phyloP scores from a whole-genome alignment of 2,888 invertebrate genomes.

The Creontiades dilutus region DNA sequence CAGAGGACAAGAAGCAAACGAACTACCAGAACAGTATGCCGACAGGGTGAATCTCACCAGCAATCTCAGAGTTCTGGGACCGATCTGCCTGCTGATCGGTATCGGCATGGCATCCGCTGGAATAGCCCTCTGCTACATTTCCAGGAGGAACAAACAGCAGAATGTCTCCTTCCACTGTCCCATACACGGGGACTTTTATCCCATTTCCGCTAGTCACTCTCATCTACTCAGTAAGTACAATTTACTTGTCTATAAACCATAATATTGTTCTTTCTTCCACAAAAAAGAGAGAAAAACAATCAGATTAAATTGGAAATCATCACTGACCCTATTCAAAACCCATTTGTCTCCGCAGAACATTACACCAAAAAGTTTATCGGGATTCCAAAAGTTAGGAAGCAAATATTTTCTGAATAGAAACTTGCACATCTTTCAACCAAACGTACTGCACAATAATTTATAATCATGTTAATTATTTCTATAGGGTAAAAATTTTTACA shows the following conservation, averaged over 20 bases:
- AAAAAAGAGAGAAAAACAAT: too few species aligned
- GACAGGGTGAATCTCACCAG: conserved; percentile 87
- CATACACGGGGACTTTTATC: conserved; percentile 88
- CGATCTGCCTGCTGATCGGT: conserved; percentile 87
- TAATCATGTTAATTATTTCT: too few species aligned
- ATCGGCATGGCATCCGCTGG: conserved; percentile 85
- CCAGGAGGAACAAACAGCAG: conserved; percentile 84
- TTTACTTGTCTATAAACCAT: neutral
- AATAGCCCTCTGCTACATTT: conserved; percentile 84
- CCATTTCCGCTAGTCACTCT: conserved; percentile 81
- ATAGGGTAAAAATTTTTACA: too few species aligned
- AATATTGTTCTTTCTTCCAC: too few species aligned
- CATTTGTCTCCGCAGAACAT: too few species aligned
- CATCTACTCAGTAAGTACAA: conserved; percentile 68
- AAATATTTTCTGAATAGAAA: too few species aligned
- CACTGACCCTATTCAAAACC: too few species aligned
- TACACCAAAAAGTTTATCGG: too few species aligned
- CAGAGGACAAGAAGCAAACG: conserved; percentile 86
- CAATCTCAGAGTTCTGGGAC: conserved; percentile 86
- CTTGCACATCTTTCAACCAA: too few species aligned
- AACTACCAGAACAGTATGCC: conserved; percentile 86
- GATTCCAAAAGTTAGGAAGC: too few species aligned
- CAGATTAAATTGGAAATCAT: too few species aligned
- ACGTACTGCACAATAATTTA: too few species aligned
- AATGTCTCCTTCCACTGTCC: conserved; percentile 88